Percentiles rank a stretch among this genome's conserved stretches.
Conservation (phyloP, 2,888 invertebrate species). For the Eueremaeus valkanovi region DNA sequence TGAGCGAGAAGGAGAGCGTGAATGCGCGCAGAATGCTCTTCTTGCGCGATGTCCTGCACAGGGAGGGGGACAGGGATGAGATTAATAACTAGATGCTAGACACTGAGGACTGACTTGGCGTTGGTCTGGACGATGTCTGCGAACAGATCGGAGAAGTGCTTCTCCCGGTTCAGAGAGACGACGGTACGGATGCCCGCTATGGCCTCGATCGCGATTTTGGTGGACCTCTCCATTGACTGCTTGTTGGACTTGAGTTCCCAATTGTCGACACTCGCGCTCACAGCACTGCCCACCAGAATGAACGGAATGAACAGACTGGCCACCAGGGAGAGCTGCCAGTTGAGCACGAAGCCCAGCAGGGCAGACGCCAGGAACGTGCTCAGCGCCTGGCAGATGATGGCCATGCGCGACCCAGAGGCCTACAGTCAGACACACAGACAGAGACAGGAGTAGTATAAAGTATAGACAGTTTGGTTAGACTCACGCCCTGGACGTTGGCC, state of each 20-base stretch:
- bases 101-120: constrained; percentile 34
- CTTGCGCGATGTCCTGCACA: constrained; percentile 68
- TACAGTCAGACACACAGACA: constrained; percentile 52
- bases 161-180: constrained; percentile 60
- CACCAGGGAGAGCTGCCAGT: constrained; percentile 68
- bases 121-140: constrained; percentile 58
- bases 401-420: constrained; percentile 72
- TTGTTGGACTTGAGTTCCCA: constrained; percentile 61
- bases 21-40: too few relatives aligned
- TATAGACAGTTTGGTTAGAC: neutral
- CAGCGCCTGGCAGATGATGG: constrained; percentile 64
- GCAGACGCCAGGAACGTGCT: constrained; percentile 58
- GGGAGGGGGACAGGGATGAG: constrained; percentile 64
- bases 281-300: constrained; percentile 63
- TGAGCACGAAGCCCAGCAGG: constrained; percentile 63
- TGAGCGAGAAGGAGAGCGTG: too few relatives aligned
- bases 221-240: constrained; percentile 63
- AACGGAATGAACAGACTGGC: constrained; percentile 64
- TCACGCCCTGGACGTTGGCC: constrained; percentile 58
- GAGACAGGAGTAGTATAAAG: neutral
- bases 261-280: constrained; percentile 64
- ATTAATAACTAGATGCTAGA: constrained; percentile 45
- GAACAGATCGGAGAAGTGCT: too few relatives aligned
- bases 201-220: constrained; percentile 71
- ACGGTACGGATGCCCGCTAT: constrained; percentile 69